Conservation (phyloP, 1,140 invertebrate species). For the Camponotus floridanus region DNA sequence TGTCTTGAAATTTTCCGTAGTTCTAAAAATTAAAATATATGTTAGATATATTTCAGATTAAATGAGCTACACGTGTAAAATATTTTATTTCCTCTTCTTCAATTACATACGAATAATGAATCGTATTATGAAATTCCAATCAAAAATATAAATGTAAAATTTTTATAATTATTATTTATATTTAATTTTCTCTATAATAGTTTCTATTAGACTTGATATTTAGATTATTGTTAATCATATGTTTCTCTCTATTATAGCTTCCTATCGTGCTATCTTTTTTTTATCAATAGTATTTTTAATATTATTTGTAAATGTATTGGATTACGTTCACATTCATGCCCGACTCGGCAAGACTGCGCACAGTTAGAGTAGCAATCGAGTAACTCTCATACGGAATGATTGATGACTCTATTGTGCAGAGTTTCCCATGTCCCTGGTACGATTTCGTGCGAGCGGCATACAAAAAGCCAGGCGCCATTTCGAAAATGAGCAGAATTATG, state of each 20-base stretch:
- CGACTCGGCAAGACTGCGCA: slow-evolving; percentile 71
- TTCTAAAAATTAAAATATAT: slow-evolving; percentile 7
- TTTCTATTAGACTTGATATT: background rate
- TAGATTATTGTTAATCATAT: background rate
- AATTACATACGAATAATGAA: background rate
- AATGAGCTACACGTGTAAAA: background rate
- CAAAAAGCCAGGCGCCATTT: slow-evolving; percentile 81
- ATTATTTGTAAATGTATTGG: slow-evolving; percentile 81
- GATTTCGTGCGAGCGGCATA: slow-evolving; percentile 76
- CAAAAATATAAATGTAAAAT: background rate
- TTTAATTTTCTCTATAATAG: background rate
- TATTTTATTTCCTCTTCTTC: background rate
- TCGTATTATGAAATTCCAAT: background rate
- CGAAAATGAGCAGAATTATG: slow-evolving; percentile 82
- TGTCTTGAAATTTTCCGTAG: slow-evolving; percentile 5
- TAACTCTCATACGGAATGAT: slow-evolving; percentile 83
- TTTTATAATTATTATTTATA: background rate
- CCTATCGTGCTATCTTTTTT: no score
- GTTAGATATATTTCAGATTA: background rate
- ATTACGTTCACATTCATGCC: slow-evolving; percentile 79
- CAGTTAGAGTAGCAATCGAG: slow-evolving; percentile 83
- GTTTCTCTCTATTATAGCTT: background rate
- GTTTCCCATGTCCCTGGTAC: slow-evolving; percentile 81
- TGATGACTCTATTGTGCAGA: slow-evolving; percentile 83
- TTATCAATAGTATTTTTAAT: slow-evolving; percentile 30